Evolutionary conservation across 1,140 invertebrate genomes (phyloP).

Genomic region (Rhopalosiphum padi): DNA sequence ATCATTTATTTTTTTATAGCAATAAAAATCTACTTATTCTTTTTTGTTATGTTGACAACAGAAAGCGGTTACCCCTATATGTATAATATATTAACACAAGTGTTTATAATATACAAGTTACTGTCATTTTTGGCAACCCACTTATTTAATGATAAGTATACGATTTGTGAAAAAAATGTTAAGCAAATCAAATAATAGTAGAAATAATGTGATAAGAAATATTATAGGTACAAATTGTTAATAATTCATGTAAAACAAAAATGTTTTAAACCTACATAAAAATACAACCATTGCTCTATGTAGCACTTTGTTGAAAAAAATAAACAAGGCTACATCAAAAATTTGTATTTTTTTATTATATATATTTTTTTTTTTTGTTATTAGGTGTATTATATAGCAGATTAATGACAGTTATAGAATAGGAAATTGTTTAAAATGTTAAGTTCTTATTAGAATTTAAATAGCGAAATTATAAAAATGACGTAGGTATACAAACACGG

Average conservation of each 20-base stretch:
- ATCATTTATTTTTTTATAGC: neutral
- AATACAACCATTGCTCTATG: neutral
- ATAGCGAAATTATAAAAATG: neutral
- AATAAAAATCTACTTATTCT: neutral
- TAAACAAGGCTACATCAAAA: neutral
- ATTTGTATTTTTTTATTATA: neutral
- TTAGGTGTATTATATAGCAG: neutral
- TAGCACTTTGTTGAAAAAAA: neutral
- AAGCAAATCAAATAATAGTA: neutral
- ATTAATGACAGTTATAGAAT: neutral
- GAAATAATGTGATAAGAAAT: neutral
- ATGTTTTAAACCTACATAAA: neutral
- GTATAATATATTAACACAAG: neutral
- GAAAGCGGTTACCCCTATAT: neutral
- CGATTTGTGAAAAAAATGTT: neutral
- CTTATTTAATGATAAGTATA: neutral
- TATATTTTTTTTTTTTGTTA: neutral
- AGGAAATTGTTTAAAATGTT: neutral
- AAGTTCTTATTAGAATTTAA: neutral
- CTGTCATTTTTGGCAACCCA: conserved; percentile 8
- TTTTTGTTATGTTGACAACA: neutral
- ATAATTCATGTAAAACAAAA: neutral
- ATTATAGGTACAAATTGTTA: neutral
- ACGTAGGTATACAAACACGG: neutral
- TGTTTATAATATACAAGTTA: neutral